Evolutionary conservation across 2,113 vertebrate species (phyloP).

Genomic region (Barnardius zonarius): DNA sequence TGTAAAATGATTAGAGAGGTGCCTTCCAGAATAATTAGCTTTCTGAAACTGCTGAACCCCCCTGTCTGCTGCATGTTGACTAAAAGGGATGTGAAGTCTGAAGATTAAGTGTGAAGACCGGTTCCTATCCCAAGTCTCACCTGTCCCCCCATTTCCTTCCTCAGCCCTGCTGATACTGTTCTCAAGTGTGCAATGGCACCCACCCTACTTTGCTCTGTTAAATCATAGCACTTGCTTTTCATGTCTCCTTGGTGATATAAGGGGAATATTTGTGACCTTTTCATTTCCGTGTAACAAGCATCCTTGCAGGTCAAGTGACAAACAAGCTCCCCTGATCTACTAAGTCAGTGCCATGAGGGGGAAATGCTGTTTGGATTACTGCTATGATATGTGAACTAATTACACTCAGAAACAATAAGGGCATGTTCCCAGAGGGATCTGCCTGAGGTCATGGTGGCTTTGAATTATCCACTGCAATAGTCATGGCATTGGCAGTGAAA

Average conservation of each 20-base stretch:
- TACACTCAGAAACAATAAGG: neutral
- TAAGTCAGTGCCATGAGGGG: rapidly evolving
- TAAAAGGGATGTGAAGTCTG: neutral
- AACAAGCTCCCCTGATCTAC: neutral
- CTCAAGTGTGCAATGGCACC: neutral
- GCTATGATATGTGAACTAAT: neutral
- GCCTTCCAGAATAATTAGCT: slow-evolving; percentile 15
- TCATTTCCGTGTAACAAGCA: rapidly evolving
- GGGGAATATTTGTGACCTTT: neutral
- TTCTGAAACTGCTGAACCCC: neutral
- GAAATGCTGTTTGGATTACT: neutral
- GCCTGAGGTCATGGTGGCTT: neutral
- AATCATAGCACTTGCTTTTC: neutral
- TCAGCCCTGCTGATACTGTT: neutral
- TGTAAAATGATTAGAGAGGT: slow-evolving; percentile 8
- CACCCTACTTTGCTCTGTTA: neutral
- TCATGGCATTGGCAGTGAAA: neutral
- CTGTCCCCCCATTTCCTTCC: neutral
- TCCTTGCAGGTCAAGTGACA: neutral
- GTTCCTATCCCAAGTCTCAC: neutral
- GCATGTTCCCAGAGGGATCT: neutral
- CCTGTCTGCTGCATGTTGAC: neutral
- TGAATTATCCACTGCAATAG: neutral
- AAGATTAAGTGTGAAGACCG: neutral
- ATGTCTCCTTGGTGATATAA: neutral